Percentiles rank a stretch among this genome's conserved stretches.
Evolutionary conservation across 2,888 invertebrate genomes (phyloP).

Genomic region (Metellina segmentata): DNA sequence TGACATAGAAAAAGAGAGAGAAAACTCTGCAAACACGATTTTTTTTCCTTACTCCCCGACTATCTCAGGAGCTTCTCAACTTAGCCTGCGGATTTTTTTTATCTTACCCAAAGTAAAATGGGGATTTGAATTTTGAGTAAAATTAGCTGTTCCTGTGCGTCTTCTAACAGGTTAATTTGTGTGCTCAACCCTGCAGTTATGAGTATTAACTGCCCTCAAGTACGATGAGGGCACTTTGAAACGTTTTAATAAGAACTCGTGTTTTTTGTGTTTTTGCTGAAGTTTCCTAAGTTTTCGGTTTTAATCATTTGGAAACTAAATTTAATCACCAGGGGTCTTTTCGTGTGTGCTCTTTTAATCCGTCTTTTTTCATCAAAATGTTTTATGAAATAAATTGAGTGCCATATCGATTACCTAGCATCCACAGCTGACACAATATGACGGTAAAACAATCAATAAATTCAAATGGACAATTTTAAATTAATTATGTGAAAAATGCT

Average conservation of each 20-base stretch:
- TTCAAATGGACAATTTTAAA: no score
- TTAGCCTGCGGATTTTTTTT: constrained; percentile 27
- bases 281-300: not conserved
- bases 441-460: no score
- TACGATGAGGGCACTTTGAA: not conserved
- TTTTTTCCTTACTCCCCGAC: constrained; percentile 3
- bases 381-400: no score
- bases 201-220: not conserved
- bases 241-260: not conserved
- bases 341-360: not conserved
- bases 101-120: constrained; percentile 4
- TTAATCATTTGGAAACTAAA: not conserved
- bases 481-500: no score
- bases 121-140: constrained; percentile 1
- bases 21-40: constrained; percentile 22
- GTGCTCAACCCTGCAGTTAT: not conserved
- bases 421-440: no score
- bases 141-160: not conserved
- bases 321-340: not conserved
- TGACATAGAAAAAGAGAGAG: constrained; percentile 32
- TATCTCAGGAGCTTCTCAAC: not conserved
- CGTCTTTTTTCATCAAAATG: not conserved
- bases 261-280: not conserved
- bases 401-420: no score
- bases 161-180: constrained; percentile 17